Base-by-base conservation (phyloP, 2,113 vertebrate genomes). In the Neodon shergylaensis region DNA sequence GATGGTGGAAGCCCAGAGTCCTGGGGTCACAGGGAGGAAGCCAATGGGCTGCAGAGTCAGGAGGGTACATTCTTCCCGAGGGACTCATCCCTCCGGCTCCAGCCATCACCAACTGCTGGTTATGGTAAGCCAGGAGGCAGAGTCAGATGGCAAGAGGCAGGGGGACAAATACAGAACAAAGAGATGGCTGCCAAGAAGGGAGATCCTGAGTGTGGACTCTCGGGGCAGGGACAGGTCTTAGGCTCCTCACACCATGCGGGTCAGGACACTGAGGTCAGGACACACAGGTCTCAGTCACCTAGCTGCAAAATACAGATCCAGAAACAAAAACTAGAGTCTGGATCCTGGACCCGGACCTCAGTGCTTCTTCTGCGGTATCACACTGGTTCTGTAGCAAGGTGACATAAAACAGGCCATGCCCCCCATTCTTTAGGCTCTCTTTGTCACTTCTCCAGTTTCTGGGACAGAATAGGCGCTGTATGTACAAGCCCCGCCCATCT, bases 41-140 rank as follows among this genome's bases (percentile, higher is more conserved):
- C 22, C 28, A n/a, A 14, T 2, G 5, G 65, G 3, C 61, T 2
- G 0, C 1, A 0, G 42, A n/a, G 58, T 82, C 61, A 88, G 91
- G 44, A 89, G 81, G 3, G 7, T 44, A 7, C 65, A 3, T 78
- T 73, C 86, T 47, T 82, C 73, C 78, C 1, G 28, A n/a, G 61
- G 70, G 76, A 84, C 16, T 39, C 81, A 14, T n/a, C 82, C 54
- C 33, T 87, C 79, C 78, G 19, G 66, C 58, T 95, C 91, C 95
- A 97, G 93, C 94, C 68, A 73, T 82, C 73, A 16, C 52, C 96
- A 96, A 92, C 93, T 89, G 88, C 93, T 74, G 88, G 81, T 31
- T 3, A 0, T 1, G 1, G 26, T 4, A 82, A 88, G 68, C 85
- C 47, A 44, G 78, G 65, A 90, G 81, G 87, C 28, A 13, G 0